Percentiles rank a stretch among this genome's conserved stretches.
Evolutionary conservation across 2,888 invertebrate species (phyloP).

Genomic region (Hypsopygia costalis): DNA sequence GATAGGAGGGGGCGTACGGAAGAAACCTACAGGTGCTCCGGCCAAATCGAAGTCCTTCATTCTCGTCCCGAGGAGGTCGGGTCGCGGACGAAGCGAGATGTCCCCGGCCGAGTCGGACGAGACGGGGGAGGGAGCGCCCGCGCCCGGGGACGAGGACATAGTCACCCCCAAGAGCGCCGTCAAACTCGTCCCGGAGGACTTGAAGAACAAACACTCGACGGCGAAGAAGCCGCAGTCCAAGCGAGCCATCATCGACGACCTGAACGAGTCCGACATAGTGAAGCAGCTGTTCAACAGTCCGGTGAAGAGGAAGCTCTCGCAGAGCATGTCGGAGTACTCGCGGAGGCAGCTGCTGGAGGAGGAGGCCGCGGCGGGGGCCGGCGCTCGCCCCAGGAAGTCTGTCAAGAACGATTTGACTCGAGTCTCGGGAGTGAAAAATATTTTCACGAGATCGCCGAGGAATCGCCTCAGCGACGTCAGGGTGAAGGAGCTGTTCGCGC

Average conservation of each 20-base stretch:
- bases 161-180: constrained; percentile 62
- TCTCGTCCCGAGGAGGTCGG: constrained; percentile 22
- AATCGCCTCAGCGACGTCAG: constrained; percentile 53
- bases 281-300: constrained; percentile 71
- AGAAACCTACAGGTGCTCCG: constrained; percentile 25
- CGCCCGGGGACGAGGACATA: constrained; percentile 32
- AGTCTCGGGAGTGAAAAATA: constrained; percentile 55
- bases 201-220: constrained; percentile 69
- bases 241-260: constrained; percentile 63
- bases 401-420: constrained; percentile 56
- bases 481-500: constrained; percentile 51
- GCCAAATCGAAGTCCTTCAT: constrained; percentile 38
- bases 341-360: constrained; percentile 44
- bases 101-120: constrained; percentile 27
- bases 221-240: constrained; percentile 73
- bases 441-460: constrained; percentile 49
- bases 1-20: constrained; percentile 33
- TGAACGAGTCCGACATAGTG: constrained; percentile 62
- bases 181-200: constrained; percentile 50
- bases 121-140: constrained; percentile 22
- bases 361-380: constrained; percentile 20
- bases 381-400: constrained; percentile 41
- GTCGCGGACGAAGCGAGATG: constrained; percentile 5
- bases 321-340: constrained; percentile 68
- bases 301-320: constrained; percentile 70